Evolutionary conservation across 2,797 vertebrate genomes (phyloP), one percentile per base, ranked within the genome.

Genomic region (Micropoecilia bifurca): DNA sequence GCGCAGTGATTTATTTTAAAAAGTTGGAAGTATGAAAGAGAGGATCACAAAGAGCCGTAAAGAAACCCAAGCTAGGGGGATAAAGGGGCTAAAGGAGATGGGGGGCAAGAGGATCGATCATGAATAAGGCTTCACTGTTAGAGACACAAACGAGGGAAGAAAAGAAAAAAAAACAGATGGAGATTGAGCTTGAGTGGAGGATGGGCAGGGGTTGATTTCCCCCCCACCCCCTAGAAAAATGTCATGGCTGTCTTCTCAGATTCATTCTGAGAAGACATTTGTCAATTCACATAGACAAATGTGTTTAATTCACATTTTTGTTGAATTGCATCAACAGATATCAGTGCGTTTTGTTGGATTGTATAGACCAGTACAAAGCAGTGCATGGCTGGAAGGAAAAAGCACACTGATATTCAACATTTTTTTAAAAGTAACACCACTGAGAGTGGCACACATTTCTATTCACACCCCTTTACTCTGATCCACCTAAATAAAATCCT

Each of bases 71-170:
- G 47, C 3, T 45, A 14, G 66, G 45, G 43, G 76, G 90, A 88
- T 78, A 77, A 88, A 87, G 82, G 79, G 73, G 72, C 73, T 73
- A 47, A 63, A 41, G 41, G 68, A 61, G 69, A 57, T 69, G 57
- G 79, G 33, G 39, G 22, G 43, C 45, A 63, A 30, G 79, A 71
- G 30, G 69, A 82, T 48, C 22, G 82, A 18, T 41, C 68, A 73
- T 76, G 83, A 84, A 84, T 59, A 82, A 72, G 20, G 85, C 74
- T 75, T 46, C 2, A 53, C 82, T 85, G 80, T 78, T 73, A 87
- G 63, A 85, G 25, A 83, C 59, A 78, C 48, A 77, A 41, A 68
- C 63, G 59, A 68, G 20, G 36, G 5, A 36, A 20, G 30, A 7
- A 47, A 6, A 50, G 2, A 68, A 74, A 61, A 74, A 61, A 87